Evolutionary conservation across 2,888 invertebrate genomes (phyloP).

Genomic region (Oscheius sp.): DNA sequence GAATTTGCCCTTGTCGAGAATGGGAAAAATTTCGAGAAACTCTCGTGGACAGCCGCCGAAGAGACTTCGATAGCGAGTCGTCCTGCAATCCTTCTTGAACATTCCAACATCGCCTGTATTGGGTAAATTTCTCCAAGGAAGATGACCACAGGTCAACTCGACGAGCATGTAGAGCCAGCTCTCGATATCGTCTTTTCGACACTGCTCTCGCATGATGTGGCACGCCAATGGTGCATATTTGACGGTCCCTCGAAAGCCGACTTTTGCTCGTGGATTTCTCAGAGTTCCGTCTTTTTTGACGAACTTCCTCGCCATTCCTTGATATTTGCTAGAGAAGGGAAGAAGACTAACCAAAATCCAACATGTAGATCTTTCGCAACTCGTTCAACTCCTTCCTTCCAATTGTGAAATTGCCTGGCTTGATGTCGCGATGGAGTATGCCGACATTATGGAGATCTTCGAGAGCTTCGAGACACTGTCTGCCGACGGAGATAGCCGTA

Average conservation of each 20-base stretch:
- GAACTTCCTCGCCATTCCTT: constrained; percentile 57
- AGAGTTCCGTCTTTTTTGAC: constrained; percentile 54
- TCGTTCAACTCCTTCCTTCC: constrained; percentile 51
- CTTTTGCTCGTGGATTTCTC: constrained; percentile 45
- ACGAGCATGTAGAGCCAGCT: constrained; percentile 64
- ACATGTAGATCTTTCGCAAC: constrained; percentile 58
- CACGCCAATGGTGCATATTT: constrained; percentile 56
- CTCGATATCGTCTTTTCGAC: constrained; percentile 62
- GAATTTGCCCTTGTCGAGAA: constrained; percentile 47
- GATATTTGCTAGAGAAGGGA: no score
- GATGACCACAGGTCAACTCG: constrained; percentile 48
- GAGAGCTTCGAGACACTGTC: constrained; percentile 52
- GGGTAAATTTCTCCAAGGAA: constrained; percentile 56
- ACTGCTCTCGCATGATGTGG: constrained; percentile 55
- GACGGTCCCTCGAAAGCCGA: constrained; percentile 55
- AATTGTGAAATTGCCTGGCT: constrained; percentile 57
- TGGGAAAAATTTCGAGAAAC: constrained; percentile 47
- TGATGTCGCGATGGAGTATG: constrained; percentile 53
- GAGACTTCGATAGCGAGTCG: constrained; percentile 41
- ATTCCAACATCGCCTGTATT: constrained; percentile 55
- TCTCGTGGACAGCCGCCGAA: constrained; percentile 61
- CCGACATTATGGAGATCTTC: constrained; percentile 56
- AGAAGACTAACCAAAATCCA: constrained; percentile 68
- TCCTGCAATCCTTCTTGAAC: constrained; percentile 57
- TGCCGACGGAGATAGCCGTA: constrained; percentile 51